Evolutionary conservation across 2,888 invertebrate genomes (phyloP).

Genomic region (Xanthostigma xanthostigma): DNA sequence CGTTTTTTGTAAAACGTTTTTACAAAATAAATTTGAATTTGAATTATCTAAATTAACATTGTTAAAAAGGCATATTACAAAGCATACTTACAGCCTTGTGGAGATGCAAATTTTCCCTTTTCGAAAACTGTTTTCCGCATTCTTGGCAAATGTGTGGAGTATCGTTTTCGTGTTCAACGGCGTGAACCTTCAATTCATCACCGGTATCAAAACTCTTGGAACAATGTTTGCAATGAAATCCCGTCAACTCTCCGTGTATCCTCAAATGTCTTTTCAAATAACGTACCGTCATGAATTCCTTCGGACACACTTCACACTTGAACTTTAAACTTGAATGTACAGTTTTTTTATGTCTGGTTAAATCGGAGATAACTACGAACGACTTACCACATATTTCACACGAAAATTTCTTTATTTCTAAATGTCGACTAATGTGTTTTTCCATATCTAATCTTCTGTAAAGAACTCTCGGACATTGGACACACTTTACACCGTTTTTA

Average conservation of each 20-base stretch:
- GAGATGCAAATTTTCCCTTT: neutral
- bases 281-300: neutral
- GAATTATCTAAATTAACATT: no score
- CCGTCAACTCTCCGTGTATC: neutral
- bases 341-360: no score
- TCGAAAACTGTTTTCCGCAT: conserved; percentile 6
- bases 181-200: conserved; percentile 4
- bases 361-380: no score
- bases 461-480: no score
- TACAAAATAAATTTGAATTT: no score
- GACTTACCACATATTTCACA: no score
- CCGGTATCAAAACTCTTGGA: neutral
- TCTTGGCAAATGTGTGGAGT: conserved; percentile 4
- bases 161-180: conserved; percentile 1
- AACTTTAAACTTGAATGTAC: neutral
- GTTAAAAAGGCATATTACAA: no score
- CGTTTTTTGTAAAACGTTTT: no score
- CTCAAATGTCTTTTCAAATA: neutral
- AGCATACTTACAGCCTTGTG: neutral
- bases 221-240: neutral
- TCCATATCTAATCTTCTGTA: no score
- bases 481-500: no score
- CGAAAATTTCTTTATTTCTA: no score
- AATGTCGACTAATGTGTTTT: no score
- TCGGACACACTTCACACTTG: neutral